phyloP scores from a whole-genome alignment of 2,888 invertebrate species.

The Neria commutata region DNA sequence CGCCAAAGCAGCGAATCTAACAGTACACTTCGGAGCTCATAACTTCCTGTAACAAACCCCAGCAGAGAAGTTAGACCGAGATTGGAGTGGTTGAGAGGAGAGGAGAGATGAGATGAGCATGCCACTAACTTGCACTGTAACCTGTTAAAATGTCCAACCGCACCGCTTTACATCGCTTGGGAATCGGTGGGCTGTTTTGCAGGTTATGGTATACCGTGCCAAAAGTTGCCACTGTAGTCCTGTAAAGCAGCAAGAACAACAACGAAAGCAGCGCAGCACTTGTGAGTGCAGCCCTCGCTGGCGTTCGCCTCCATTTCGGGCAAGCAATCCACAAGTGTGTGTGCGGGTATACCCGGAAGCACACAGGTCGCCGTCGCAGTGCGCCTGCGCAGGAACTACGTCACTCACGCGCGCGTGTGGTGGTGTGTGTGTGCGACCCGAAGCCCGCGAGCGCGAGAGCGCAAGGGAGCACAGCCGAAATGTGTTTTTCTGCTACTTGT shows the following conservation, averaged over 20 bases:
- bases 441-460: neutral
- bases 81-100: too few relatives aligned
- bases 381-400: constrained; percentile 33
- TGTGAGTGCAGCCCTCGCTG: neutral
- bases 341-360: constrained; percentile 42
- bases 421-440: neutral
- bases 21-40: constrained; percentile 19
- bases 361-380: constrained; percentile 38
- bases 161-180: neutral
- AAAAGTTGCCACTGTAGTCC: too few relatives aligned
- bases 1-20: too few relatives aligned
- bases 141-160: neutral
- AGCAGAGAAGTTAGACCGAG: constrained; percentile 1
- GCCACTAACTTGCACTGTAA: too few relatives aligned
- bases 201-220: neutral
- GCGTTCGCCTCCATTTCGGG: neutral
- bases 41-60: constrained; percentile 18
- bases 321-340: constrained; percentile 58
- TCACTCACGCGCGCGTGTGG: constrained; percentile 3
- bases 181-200: neutral
- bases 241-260: neutral
- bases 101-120: too few relatives aligned
- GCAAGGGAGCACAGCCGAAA: neutral
- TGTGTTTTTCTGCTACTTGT: constrained; percentile 44
- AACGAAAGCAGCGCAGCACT: neutral